phyloP scores from a whole-genome alignment of 2,797 vertebrate genomes.

The Lophotriccus pileatus region DNA sequence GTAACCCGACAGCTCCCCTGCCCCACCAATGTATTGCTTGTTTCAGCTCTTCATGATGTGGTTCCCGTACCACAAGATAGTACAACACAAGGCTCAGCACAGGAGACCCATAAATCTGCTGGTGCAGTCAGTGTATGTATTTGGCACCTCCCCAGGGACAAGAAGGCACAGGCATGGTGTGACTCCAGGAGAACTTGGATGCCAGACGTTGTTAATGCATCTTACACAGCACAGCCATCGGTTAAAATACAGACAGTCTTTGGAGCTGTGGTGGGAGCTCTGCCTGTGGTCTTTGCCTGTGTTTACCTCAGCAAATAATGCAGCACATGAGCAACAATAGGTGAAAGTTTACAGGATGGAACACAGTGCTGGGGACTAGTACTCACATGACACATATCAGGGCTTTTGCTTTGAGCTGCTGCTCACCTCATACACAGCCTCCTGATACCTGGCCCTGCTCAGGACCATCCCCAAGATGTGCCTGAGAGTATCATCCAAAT shows the following conservation, averaged over 20 bases:
- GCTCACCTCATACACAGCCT: neutral
- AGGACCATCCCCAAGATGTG: too few relatives aligned
- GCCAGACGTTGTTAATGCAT: too few relatives aligned
- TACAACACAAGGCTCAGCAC: neutral
- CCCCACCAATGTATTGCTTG: accelerated
- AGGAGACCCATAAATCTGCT: neutral
- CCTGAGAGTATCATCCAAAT: too few relatives aligned
- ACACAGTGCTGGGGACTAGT: neutral
- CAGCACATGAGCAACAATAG: neutral
- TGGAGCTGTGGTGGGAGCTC: neutral
- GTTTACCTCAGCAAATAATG: neutral
- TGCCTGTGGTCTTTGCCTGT: neutral
- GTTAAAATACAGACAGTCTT: neutral
- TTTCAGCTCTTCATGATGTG: neutral
- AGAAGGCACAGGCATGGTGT: accelerated
- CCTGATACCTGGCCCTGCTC: accelerated
- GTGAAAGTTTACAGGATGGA: neutral
- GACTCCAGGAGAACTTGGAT: neutral
- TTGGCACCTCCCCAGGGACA: neutral
- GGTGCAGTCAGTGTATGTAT: neutral
- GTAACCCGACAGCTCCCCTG: neutral
- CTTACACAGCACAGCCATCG: neutral
- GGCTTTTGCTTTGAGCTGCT: neutral
- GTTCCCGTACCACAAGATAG: neutral
- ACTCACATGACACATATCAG: accelerated